Evolutionary conservation across 2,113 vertebrate species (phyloP).

Genomic region (Rostratula benghalensis): DNA sequence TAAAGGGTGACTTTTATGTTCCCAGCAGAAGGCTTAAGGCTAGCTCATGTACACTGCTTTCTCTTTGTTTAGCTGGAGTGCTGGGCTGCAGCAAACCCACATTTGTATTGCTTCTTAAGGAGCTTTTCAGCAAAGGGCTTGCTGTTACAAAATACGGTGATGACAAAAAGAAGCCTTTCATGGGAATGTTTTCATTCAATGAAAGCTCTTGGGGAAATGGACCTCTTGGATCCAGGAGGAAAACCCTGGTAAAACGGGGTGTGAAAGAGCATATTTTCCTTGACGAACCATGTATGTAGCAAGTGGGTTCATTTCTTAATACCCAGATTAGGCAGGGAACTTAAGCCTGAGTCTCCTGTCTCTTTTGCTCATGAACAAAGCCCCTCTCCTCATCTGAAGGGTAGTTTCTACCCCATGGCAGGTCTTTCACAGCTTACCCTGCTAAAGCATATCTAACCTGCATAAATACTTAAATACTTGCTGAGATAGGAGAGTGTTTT

Average conservation of each 20-base stretch:
- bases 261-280: not conserved
- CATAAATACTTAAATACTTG: constrained; percentile 59
- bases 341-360: not conserved
- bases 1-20: not conserved
- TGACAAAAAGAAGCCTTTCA: not conserved
- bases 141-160: not conserved
- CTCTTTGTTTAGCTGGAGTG: not conserved
- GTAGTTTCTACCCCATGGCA: not conserved
- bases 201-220: not conserved
- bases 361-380: not conserved
- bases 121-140: not conserved
- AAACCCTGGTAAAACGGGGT: not conserved
- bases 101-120: not conserved
- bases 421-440: not conserved
- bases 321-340: not conserved
- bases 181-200: not conserved
- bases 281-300: not conserved
- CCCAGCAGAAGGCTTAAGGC: not conserved
- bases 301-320: not conserved
- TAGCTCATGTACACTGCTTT: not conserved
- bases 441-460: not conserved
- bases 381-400: not conserved
- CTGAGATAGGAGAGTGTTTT: constrained; percentile 3
- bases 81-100: not conserved
- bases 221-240: not conserved